phyloP scores from a whole-genome alignment of 2,113 vertebrate species.

The Patagioenas fasciata region DNA sequence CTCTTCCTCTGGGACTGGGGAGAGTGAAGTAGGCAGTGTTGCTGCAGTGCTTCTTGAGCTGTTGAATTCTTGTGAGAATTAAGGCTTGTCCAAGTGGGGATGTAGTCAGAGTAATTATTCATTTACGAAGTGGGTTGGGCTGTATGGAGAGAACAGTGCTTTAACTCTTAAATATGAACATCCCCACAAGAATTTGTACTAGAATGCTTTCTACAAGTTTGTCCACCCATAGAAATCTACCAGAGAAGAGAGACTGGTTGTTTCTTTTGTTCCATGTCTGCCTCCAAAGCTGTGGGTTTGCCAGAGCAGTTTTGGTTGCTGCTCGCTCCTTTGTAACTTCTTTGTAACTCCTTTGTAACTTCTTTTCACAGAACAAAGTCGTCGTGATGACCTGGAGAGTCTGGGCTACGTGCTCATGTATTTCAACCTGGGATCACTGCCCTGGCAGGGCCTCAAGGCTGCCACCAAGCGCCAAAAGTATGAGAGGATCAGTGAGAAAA shows the following conservation, averaged over 20 bases:
- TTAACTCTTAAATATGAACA: background rate
- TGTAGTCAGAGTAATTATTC: slow-evolving; percentile 10
- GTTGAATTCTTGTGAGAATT: slow-evolving; percentile 20
- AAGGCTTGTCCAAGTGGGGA: background rate
- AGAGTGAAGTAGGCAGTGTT: background rate
- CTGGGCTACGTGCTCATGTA: slow-evolving; percentile 98
- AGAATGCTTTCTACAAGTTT: background rate
- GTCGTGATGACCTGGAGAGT: slow-evolving; percentile 95
- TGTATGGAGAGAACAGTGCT: background rate
- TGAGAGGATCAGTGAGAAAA: slow-evolving; percentile 98
- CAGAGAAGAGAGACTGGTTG: background rate
- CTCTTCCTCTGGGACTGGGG: background rate
- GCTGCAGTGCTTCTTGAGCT: background rate
- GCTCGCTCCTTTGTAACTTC: slow-evolving; percentile 2
- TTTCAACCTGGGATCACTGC: slow-evolving; percentile 97
- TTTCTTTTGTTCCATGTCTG: background rate
- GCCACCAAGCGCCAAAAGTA: slow-evolving; percentile 98
- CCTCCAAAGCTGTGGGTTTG: background rate
- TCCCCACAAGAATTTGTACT: background rate
- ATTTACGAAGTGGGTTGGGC: slow-evolving; percentile 18
- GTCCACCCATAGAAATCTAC: background rate
- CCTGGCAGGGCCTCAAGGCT: slow-evolving; percentile 97
- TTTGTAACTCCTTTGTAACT: slow-evolving; percentile 8
- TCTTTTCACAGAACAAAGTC: slow-evolving; percentile 87
- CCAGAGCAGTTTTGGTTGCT: background rate